Conservation (phyloP, 2,113 vertebrate genomes). For the Hippoglossus stenolepis region DNA sequence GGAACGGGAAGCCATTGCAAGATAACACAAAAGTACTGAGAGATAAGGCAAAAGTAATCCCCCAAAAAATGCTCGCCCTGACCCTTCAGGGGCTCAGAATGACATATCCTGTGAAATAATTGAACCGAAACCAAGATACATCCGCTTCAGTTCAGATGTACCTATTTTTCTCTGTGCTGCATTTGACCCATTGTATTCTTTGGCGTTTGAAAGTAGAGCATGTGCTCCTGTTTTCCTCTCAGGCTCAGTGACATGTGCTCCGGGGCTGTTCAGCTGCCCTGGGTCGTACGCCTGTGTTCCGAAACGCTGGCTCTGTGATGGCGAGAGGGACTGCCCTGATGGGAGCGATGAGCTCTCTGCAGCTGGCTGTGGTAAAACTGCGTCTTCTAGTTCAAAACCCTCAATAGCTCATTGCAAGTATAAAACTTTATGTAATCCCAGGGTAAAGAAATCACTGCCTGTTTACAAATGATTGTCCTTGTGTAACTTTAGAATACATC, state of each 20-base stretch:
- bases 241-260: slow-evolving; percentile 93
- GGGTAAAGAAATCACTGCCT: background rate
- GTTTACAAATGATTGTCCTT: background rate
- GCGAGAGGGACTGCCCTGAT: slow-evolving; percentile 95
- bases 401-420: background rate
- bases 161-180: background rate
- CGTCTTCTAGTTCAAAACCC: background rate
- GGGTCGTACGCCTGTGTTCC: slow-evolving; percentile 95
- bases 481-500: background rate
- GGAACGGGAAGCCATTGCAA: too few relatives aligned
- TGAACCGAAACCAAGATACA: too few relatives aligned
- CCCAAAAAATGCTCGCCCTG: too few relatives aligned
- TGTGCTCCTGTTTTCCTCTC: slow-evolving; percentile 51
- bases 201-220: slow-evolving; percentile 28
- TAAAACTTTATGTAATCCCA: background rate
- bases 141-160: background rate
- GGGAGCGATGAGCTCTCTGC: slow-evolving; percentile 95
- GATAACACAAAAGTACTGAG: too few relatives aligned
- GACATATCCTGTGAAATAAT: background rate
- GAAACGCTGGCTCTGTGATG: slow-evolving; percentile 95
- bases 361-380: slow-evolving; percentile 91
- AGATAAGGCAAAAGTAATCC: too few relatives aligned
- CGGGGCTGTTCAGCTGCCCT: slow-evolving; percentile 92
- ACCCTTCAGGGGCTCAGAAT: too few relatives aligned
- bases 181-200: slow-evolving; percentile 3